phyloP scores from a whole-genome alignment of 2,113 vertebrate genomes.

The Brachirus orientalis region DNA sequence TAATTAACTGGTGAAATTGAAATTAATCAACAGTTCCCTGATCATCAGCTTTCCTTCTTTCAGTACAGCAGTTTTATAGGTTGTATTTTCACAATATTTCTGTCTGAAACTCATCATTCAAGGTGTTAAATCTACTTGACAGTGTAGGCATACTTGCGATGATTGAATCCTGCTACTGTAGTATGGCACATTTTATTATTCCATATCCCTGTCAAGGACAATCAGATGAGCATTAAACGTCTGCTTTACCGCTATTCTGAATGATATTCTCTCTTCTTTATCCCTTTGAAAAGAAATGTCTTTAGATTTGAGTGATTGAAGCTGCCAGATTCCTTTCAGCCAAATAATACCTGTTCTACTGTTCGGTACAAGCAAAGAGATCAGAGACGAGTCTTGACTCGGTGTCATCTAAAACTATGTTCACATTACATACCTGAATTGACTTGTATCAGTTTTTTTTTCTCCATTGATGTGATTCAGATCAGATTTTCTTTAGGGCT shows the following conservation, averaged over 20 bases:
- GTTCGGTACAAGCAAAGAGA: slow-evolving; percentile 5
- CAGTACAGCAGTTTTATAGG: background rate
- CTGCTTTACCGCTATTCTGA: slow-evolving; percentile 42
- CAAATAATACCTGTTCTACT: slow-evolving; percentile 1
- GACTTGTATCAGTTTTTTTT: no score
- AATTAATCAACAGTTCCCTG: background rate
- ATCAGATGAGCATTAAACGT: slow-evolving; percentile 55
- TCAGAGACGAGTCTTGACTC: background rate
- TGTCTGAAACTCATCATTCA: slow-evolving; percentile 18
- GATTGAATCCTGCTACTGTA: slow-evolving; percentile 46
- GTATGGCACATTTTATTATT: slow-evolving; percentile 40
- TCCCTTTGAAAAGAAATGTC: slow-evolving; percentile 39
- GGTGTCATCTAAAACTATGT: background rate
- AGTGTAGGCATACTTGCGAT: slow-evolving; percentile 30
- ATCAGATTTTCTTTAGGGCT: no score
- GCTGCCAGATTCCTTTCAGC: background rate
- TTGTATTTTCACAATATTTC: background rate
- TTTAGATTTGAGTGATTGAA: slow-evolving; percentile 34
- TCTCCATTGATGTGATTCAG: no score
- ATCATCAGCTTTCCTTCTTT: no score
- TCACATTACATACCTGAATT: no score
- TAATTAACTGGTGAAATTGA: background rate
- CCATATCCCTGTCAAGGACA: slow-evolving; percentile 51
- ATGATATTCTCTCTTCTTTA: slow-evolving; percentile 43
- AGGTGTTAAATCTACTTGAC: slow-evolving; percentile 46